Evolutionary conservation across 2,888 invertebrate species (phyloP), one percentile per base, ranked within the genome.

Genomic region (Agrotis ipsilon): DNA sequence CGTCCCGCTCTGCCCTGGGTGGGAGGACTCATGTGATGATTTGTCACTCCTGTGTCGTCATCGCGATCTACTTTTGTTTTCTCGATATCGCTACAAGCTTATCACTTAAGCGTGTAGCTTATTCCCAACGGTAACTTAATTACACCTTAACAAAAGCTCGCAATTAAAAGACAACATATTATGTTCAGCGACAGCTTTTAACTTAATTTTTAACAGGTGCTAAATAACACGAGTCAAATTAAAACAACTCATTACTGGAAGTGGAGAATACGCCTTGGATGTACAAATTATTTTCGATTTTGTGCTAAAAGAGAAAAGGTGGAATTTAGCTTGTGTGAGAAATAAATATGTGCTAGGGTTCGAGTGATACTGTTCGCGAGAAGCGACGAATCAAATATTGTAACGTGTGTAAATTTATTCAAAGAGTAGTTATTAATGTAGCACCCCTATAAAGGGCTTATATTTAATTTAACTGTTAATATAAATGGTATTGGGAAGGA

Each of bases 161-260:
- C 49, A 80, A 63, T 80, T 72, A 76, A 76, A 75, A 67, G 27
- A 55, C 61, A 68, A 62, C 71, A 69, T 66, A 66, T 81, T 57
- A 75, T 57, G 63, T 68, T 65, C 27, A 6, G 60, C 24, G 60
- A 57, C 65, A 68, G 65, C 52, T 63, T 61, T 61, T 72, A 68
- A 80, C 66, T 57, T 51, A 65, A 72, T 57, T 73, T 72, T 57
- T 66, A 72, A 72, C 75, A 66, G 67, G 63, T 59, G 67, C 63
- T 82, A 78, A 83, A 81, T 81, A 72, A 67, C 65, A 21, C 19
- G 32, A 54, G 69, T 58, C 61, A 69, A 55, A 73, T 79, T 73
- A 73, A 81, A 75, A 57, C 63, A 75, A 72, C 82, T 79, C 72
- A 62, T 76, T 71, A 79, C 45, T 60, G n/a, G 32, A 59, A 68